Evolutionary conservation across 1,140 invertebrate genomes (phyloP).

Genomic region (Drosophila prosaltans): DNA sequence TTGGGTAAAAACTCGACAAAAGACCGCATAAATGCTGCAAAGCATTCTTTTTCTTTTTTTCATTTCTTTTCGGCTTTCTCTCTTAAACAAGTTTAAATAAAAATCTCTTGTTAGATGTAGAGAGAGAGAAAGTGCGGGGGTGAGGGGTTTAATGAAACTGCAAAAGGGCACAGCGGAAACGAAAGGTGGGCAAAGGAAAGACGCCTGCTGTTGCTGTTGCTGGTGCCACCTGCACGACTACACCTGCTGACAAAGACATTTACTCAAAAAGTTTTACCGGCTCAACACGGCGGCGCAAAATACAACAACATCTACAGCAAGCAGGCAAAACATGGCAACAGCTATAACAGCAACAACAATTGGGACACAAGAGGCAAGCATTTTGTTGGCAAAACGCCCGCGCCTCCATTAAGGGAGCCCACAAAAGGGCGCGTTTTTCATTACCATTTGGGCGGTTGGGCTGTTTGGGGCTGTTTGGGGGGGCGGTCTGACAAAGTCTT

Average conservation of each 20-base stretch:
- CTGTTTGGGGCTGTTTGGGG: not conserved
- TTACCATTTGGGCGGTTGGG: conserved; percentile 58
- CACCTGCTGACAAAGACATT: conserved; percentile 82
- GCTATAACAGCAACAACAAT: conserved; percentile 39
- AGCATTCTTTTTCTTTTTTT: conserved; percentile 48
- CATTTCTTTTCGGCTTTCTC: conserved; percentile 36
- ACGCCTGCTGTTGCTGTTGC: conserved; percentile 35
- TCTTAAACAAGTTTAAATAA: conserved; percentile 76
- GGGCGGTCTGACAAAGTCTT: conserved; percentile 41
- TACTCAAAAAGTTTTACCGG: conserved; percentile 76
- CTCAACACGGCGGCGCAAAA: conserved; percentile 49
- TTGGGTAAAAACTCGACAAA: conserved; percentile 47
- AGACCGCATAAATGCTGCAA: conserved; percentile 80
- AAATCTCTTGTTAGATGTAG: conserved; percentile 56
- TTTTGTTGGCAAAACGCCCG: conserved; percentile 73
- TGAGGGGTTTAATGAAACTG: conserved; percentile 70
- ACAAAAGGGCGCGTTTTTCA: conserved; percentile 77
- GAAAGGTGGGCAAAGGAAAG: conserved; percentile 22
- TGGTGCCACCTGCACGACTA: conserved; percentile 20
- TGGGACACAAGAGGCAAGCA: conserved; percentile 63
- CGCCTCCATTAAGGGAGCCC: conserved; percentile 62
- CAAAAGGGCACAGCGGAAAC: conserved; percentile 44
- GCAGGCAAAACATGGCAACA: conserved; percentile 19
- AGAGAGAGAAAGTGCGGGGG: not conserved
- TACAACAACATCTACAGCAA: conserved; percentile 50